These are phyloP conservation scores for Chrysaora quinquecirrha DNA, from an alignment of 30 jellyfish, hydroid and myxozoan species.

Conservation along the genomic window DNA sequence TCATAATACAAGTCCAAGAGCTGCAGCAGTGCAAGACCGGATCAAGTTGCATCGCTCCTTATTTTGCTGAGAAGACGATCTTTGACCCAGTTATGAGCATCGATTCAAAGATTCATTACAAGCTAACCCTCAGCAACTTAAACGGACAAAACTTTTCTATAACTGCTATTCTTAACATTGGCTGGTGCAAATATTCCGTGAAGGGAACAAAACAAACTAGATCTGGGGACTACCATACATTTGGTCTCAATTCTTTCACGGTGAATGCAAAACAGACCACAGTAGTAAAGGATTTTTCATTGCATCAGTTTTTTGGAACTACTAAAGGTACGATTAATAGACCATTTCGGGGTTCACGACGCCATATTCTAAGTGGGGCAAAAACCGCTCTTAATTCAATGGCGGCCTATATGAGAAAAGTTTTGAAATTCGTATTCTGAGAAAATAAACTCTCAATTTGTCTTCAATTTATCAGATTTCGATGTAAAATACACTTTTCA, in stretches of 20 bases:
- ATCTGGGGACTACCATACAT: constrained; percentile 11
- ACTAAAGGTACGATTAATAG: not conserved
- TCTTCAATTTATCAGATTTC: too few relatives aligned
- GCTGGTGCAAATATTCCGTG: constrained; percentile 65
- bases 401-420: too few relatives aligned
- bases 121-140: constrained; percentile 6
- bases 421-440: too few relatives aligned
- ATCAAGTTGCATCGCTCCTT: constrained; percentile 26
- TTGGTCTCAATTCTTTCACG: not conserved
- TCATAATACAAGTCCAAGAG: constrained; percentile 23
- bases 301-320: not conserved
- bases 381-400: too few relatives aligned
- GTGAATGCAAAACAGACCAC: not conserved
- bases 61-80: constrained; percentile 8
- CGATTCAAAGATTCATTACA: not conserved
- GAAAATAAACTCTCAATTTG: too few relatives aligned
- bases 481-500: too few relatives aligned
- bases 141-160: constrained; percentile 16
- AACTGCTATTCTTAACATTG: constrained; percentile 27
- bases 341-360: too few relatives aligned
- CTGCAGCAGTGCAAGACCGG: constrained; percentile 13
- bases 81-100: not conserved
- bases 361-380: too few relatives aligned
- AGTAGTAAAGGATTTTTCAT: not conserved
- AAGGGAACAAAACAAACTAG: constrained; percentile 30